Base-by-base conservation (phyloP, 1,140 invertebrate genomes). In the Helicoverpa armigera region DNA sequence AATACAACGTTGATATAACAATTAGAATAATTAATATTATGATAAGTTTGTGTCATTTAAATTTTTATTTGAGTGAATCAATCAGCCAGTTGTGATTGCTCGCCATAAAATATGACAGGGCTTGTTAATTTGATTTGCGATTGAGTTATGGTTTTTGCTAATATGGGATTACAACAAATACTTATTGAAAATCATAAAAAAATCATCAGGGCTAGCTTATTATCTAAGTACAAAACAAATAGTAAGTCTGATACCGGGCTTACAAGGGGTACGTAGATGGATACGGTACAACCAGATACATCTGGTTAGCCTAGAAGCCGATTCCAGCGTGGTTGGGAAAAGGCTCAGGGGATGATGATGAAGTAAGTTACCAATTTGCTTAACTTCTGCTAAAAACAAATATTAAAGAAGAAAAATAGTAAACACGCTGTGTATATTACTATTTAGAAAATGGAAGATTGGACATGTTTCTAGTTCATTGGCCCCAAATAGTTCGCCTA, bases 11-110 rank as follows among this genome's bases (percentile, higher is more conserved):
- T 18, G 54, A 58, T 58, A 58, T 18, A 58, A 18, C 56, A 2
- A 58, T 58, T 18, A 58, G 35, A 43, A 43, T 18, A 58, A 58
- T 58, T 58, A 58, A 18, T 58, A 58, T 58, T 58, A 18, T 18
- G 56, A 23, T 58, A 18, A 58, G 16, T 16, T 58, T 18, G 16
- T 18, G 16, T 18, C n/a, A 23, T 58, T 58, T 18, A 58, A 16
- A 23, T 23, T 23, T 23, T 1, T 58, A 58, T 18, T 18, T 2
- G 56, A 58, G 13, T 4, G n/a, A 3, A 14, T 9, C 2, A 16
- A 56, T 16, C 12, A n/a, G 3, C 53, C 54, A 58, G 3, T 18
- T 18, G 18, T 18, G 16, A 58, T 58, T 58, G 56, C 4, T 58
- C 18, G 3, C 56, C n/a, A 23, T 58, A 58, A 9, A 23, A 58